Evolutionary conservation across 37 sponge, comb jelly and placozoan species (phyloP).

Genomic region (Chondrilla cf. caribensis): DNA sequence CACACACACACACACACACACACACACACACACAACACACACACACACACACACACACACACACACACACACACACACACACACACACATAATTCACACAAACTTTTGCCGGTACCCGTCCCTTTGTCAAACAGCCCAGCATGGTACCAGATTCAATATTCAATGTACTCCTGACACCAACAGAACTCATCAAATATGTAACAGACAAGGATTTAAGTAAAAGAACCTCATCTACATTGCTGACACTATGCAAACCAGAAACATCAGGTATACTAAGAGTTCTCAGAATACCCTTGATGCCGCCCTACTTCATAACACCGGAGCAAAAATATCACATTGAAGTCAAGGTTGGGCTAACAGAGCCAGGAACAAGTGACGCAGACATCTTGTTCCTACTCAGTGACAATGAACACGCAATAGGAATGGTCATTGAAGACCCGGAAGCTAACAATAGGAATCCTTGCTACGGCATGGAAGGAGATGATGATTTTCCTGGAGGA

Average conservation of each 20-base stretch:
- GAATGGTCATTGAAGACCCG: not conserved
- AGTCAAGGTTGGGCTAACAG: not conserved
- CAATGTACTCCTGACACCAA: not conserved
- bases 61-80: too few relatives aligned
- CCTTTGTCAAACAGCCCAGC: not conserved
- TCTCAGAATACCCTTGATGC: not conserved
- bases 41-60: too few relatives aligned
- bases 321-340: not conserved
- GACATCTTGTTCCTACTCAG: conserved; percentile 9
- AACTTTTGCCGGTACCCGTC: not conserved
- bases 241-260: not conserved
- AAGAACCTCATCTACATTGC: not conserved
- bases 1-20: not conserved
- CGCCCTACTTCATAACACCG: not conserved
- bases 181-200: not conserved
- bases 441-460: too few relatives aligned
- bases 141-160: not conserved
- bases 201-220: not conserved
- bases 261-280: not conserved
- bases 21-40: too few relatives aligned
- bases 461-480: conserved; percentile 7
- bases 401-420: not conserved
- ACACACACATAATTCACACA: not conserved
- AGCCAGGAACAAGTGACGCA: not conserved
- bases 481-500: not conserved